Evolutionary conservation across 2,888 invertebrate genomes (phyloP), one percentile per base, ranked within the genome.

Genomic region (Creontiades dilutus): DNA sequence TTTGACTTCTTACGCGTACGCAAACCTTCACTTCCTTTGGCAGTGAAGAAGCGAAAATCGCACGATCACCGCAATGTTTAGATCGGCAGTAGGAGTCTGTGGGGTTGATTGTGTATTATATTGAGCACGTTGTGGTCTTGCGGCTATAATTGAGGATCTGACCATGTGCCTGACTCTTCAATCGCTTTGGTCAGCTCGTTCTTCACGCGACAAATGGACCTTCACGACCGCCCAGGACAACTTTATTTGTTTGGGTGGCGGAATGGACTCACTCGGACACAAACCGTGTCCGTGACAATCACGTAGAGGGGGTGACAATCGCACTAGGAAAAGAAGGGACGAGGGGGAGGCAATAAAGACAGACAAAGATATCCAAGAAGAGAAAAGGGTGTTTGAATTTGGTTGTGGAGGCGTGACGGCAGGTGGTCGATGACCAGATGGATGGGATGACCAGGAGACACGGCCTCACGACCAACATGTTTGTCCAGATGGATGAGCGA

Each of bases 351-450:
- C 68, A 19, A 68, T 68, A 68, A 68, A 68, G 23, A 68, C 23
- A 12, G 11, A 68, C 68, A 68, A 68, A 68, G 68, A 68, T 68
- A 68, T 19, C 68, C 68, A 68, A 13, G 68, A 19, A 23, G 68
- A 68, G 68, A 68, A 68, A 52, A 12, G 68, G 68, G n/a, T 68
- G 68, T 23, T 68, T 68, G 68, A 68, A 68, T 68, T 68, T 68
- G 68, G 68, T 68, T 68, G 68, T 11, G 68, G 68, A 68, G 68
- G 68, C 68, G 68, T 68, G 68, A 68, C 68, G 68, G 68, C 68
- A 68, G 68, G 68, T 68, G 68, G 68, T 23, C 68, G 12, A 12
- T 23, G 68, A 23, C 68, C 68, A 68, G 68, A 68, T 68, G 68
- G 68, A 68, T 68, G 9, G 68, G 23, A 23, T 68, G 68, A 68